phyloP scores from a whole-genome alignment of 1,140 invertebrate species.

The Neelides sp. region DNA sequence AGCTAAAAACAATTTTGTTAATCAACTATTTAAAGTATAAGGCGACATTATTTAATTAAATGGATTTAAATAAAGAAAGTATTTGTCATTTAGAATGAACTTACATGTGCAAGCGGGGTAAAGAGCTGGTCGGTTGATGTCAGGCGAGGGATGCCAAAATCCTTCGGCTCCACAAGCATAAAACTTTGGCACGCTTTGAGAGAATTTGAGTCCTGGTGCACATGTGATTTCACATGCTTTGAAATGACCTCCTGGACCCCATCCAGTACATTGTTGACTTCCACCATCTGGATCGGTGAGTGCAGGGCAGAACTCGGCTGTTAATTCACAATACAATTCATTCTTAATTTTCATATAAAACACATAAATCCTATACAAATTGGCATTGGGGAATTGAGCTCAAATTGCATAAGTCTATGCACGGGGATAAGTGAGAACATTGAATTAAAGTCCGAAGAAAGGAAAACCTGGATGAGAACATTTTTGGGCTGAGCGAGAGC shows the following conservation, averaged over 20 bases:
- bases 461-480: too few species aligned
- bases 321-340: conserved; percentile 31
- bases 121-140: conserved; percentile 61
- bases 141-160: conserved; percentile 77
- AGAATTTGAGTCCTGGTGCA: conserved; percentile 63
- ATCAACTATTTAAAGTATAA: not conserved
- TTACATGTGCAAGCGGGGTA: conserved; percentile 83
- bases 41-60: not conserved
- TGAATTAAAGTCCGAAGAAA: too few species aligned
- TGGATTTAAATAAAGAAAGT: not conserved
- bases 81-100: conserved; percentile 27
- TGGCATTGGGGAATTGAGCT: too few species aligned
- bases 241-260: conserved; percentile 90
- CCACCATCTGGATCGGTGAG: conserved; percentile 78
- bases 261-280: conserved; percentile 78
- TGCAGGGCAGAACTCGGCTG: conserved; percentile 79
- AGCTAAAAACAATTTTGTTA: not conserved
- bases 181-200: conserved; percentile 79
- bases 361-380: too few species aligned
- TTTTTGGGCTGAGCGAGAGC: too few species aligned
- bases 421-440: too few species aligned
- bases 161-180: conserved; percentile 94
- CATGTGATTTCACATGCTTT: conserved; percentile 83
- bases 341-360: not conserved
- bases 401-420: too few species aligned